These are phyloP conservation scores for Heliothis subflexa DNA, from an alignment of 1,140 invertebrate species.

Conservation along the genomic window DNA sequence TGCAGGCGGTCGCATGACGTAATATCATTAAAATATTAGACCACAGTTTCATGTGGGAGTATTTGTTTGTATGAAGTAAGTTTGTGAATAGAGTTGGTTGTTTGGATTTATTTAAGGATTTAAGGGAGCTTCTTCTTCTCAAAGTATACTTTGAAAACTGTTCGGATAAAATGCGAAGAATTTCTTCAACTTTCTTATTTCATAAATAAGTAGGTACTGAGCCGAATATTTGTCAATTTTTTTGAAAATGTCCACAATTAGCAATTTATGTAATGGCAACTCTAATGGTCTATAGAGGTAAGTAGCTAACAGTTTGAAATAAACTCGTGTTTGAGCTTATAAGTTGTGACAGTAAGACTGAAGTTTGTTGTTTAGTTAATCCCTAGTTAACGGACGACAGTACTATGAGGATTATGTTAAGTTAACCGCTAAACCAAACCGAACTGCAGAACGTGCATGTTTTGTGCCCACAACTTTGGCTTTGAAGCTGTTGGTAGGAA, in stretches of 20 bases:
- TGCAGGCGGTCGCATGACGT: conserved; percentile 20
- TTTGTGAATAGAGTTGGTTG: not conserved
- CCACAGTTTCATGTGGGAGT: not conserved
- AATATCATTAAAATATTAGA: conserved; percentile 21
- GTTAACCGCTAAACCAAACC: not conserved
- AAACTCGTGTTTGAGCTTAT: not conserved
- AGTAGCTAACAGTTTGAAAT: not conserved
- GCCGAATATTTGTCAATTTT: too few species aligned
- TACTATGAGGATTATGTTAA: conserved; percentile 1
- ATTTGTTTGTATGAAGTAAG: not conserved
- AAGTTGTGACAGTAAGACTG: conserved; percentile 14
- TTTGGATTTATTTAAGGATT: too few species aligned
- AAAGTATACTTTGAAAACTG: too few species aligned
- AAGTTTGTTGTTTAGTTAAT: conserved; percentile 15
- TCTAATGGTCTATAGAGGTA: not conserved
- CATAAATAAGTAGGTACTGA: too few species aligned
- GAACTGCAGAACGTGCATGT: not conserved
- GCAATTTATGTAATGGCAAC: too few species aligned
- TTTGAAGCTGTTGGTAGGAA: not conserved
- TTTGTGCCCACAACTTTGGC: not conserved
- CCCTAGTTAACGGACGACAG: conserved; percentile 7
- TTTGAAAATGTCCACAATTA: too few species aligned
- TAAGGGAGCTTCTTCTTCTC: too few species aligned
- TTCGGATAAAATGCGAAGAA: too few species aligned
- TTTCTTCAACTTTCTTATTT: too few species aligned